Evolutionary conservation across 2,888 invertebrate genomes (phyloP), one percentile per base, ranked within the genome.

Genomic region (Ichneumoninae sp.): DNA sequence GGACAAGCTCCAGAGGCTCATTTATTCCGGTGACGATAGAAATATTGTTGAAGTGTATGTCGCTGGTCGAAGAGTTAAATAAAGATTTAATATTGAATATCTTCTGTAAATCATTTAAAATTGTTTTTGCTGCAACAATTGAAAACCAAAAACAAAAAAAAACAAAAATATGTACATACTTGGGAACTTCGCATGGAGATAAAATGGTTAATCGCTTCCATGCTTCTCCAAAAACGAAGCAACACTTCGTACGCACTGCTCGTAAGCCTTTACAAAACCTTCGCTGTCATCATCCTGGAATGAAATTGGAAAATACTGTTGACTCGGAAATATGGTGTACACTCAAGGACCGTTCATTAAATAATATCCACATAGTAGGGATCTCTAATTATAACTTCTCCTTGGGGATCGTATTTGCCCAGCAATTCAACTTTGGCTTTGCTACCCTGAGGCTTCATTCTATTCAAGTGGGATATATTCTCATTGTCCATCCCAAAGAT

Each of bases 401-500:
- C 96, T 89, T 97, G 93, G 7, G 98, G 96, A 91, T 98, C 98
- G 94, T 96, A 98, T 84, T 96, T 96, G 19, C 98, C 98, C 70
- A 99, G 95, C 75, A 98, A 94, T 30, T 97, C 94, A 54, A 98
- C 94, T 91, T 96, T 95, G 0, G 98, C 97, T 91, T 95, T 96
- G 82, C 95, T 94, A 36, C 94, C 94, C 77, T 94, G 93, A 0
- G 97, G 97, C 47, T 96, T 96, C 88, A 95, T 94, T 36, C 94
- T 94, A 52, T 95, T 95, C 77, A 98, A 93, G 87, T 96, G 96
- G 7, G 93, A 93, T 94, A 99, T 98, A 92, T 99, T 99, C n/a
- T 96, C 96, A 78, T 97, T 95, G 93, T 99, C 99, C 98, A 99
- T 99, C 6, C 98, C 99, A 94, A 99, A 98, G 89, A 99, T 98